Base-by-base conservation (phyloP, 2,113 vertebrate species). In the Lonchura striata region DNA sequence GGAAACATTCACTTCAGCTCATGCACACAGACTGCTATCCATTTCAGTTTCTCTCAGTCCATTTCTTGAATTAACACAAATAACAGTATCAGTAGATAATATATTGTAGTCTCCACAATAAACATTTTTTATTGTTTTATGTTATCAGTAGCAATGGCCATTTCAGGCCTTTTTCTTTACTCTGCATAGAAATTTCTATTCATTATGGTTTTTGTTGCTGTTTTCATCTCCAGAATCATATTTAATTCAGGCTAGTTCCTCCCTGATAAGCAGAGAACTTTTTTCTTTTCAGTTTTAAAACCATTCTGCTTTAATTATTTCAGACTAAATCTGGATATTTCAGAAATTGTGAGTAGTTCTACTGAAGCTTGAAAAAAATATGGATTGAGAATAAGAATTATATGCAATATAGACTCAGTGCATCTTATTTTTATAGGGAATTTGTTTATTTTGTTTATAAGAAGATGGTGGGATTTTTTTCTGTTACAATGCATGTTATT, bases 271-370 rank as follows among this genome's bases (percentile, higher is more conserved):
- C 13, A 89, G 39, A 59, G 21, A 13, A 52, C 6, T 0, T 57
- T 15, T 27, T 16, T 9, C 13, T 88, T 88, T 79, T 53, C 16
- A 7, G 10, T 66, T 87, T 82, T 72, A 79, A 54, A 95, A 24
- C 19, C 20, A 17, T 61, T 65, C 53, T 68, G 47, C 59, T 88
- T 69, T 35, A 57, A 81, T 72, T 71, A 52, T 56, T 92, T 50
- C 91, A 91, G 83, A 65, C 57, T 94, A 90, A 92, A 95, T 92
- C 10, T 61, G 18, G 2, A 47, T 83, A 78, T 74, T 77, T 87
- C 52, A 85, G 57, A 86, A 71, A 52, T 22, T 42, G 42, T 86
- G 47, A 93, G 50, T 94, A 80, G 59, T 90, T 94, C 69, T 83
- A 72, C 47, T 54, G 64, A 96, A 82, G 11, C 27, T 64, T 91